These are phyloP conservation scores for Augiades crinisus DNA, from an alignment of 2,888 invertebrate species.

Conservation along the genomic window DNA sequence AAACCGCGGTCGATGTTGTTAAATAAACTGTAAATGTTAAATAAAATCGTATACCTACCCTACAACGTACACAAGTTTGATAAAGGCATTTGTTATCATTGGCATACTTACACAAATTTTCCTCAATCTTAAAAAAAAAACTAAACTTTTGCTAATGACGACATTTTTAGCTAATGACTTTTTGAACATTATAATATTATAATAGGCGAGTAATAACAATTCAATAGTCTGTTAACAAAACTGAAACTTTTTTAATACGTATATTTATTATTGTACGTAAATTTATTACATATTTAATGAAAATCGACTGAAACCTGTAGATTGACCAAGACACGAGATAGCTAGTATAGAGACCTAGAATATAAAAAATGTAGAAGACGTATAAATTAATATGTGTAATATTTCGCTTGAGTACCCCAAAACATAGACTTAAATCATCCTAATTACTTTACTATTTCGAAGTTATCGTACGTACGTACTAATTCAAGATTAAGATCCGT, in stretches of 20 bases:
- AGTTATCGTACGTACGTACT: too few relatives aligned
- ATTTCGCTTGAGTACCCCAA: too few relatives aligned
- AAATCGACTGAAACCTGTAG: constrained; percentile 11
- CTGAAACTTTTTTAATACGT: neutral
- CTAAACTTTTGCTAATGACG: constrained; percentile 10
- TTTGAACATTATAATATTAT: constrained; percentile 1
- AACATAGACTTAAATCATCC: too few relatives aligned
- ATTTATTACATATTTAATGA: neutral
- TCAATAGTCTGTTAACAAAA: constrained; percentile 2
- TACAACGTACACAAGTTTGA: too few relatives aligned
- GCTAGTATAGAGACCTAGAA: constrained; percentile 12
- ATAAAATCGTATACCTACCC: too few relatives aligned
- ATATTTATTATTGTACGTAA: neutral
- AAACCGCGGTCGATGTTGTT: too few relatives aligned
- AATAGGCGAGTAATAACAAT: constrained; percentile 2
- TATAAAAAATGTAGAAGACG: neutral
- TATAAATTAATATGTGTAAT: neutral
- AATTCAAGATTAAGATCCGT: too few relatives aligned
- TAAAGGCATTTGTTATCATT: too few relatives aligned
- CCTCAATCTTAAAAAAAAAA: too few relatives aligned
- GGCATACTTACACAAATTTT: too few relatives aligned
- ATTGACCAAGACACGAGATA: constrained; percentile 16
- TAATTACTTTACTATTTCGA: too few relatives aligned
- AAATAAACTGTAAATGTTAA: too few relatives aligned
- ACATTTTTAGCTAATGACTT: neutral